phyloP scores from a whole-genome alignment of 2,888 invertebrate genomes.

The Malthinus seriepunctatus region DNA sequence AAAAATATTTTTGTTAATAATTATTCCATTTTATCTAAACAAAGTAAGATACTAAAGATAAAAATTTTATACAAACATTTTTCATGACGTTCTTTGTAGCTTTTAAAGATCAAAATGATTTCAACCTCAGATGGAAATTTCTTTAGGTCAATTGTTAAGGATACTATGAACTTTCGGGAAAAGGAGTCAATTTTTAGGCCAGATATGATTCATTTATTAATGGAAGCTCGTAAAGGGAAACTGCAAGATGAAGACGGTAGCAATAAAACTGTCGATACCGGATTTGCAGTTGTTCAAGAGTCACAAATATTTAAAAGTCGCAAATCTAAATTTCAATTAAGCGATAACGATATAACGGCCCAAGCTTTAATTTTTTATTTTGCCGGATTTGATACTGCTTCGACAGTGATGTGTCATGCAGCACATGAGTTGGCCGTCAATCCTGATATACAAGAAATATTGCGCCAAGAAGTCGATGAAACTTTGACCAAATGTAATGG shows the following conservation, averaged over 20 bases:
- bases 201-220: conserved; percentile 58
- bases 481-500: conserved; percentile 34
- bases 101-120: too few species aligned
- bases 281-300: conserved; percentile 20
- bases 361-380: conserved; percentile 60
- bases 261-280: too few species aligned
- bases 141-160: conserved; percentile 51
- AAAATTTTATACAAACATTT: too few species aligned
- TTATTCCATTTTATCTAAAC: too few species aligned
- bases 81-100: too few species aligned
- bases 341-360: conserved; percentile 57
- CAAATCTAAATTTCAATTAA: background rate
- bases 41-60: too few species aligned
- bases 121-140: conserved; percentile 44
- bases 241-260: too few species aligned
- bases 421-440: conserved; percentile 62
- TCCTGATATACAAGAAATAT: conserved; percentile 60
- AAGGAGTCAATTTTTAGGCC: conserved; percentile 54
- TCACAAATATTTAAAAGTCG: too few species aligned
- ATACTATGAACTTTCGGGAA: conserved; percentile 47
- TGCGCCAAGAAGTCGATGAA: conserved; percentile 60
- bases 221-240: conserved; percentile 54
- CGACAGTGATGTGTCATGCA: conserved; percentile 56
- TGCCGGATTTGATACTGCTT: conserved; percentile 58
- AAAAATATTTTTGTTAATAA: too few species aligned